Base-by-base conservation (phyloP, 2,888 invertebrate species). In the Nysson spinosus region DNA sequence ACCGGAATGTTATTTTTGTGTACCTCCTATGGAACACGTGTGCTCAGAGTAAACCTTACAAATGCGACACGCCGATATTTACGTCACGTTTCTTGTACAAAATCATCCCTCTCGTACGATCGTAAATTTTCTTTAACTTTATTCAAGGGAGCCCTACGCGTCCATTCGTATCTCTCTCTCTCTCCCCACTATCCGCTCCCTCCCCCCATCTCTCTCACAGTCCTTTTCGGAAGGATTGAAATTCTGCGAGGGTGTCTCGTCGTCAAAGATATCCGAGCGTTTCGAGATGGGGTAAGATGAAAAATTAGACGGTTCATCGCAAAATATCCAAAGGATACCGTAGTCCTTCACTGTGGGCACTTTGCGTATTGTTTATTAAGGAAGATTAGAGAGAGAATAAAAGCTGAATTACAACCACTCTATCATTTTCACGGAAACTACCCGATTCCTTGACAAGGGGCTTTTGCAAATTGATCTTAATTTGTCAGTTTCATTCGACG, bases 191-290 rank as follows among this genome's bases (percentile, higher is more conserved):
- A n/a, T n/a, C n/a, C n/a, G n/a, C n/a, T n/a, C n/a, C n/a, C n/a
- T n/a, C n/a, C n/a, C n/a, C n/a, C n/a, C n/a, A n/a, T n/a, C n/a
- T n/a, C n/a, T n/a, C n/a, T n/a, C n/a, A n/a, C n/a, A n/a, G 46
- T 30, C 46, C 42, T 24, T 52, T 32, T 40, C 24, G 28, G 32
- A 62, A 50, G 50, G 61, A 69, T 69, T 69, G 67, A 69, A 67
- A 69, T 67, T 69, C 69, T 46, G 26, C 12, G n/a, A 35, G 52
- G 61, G 42, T 52, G 24, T 56, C 50, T 43, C 50, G 40, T 22
- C 34, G 20, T 35, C 42, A 34, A 35, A 39, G 40, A 49, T 44
- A 47, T 14, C 35, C 35, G 19, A 37, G 30, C 16, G 17, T 16
- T 12, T 12, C 7, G 17, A 9, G 5, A 22, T 12, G 19, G 57